Percentiles rank a stretch among this genome's conserved stretches.
Conservation (phyloP, 2,888 invertebrate species). For the Acronicta leporina region DNA sequence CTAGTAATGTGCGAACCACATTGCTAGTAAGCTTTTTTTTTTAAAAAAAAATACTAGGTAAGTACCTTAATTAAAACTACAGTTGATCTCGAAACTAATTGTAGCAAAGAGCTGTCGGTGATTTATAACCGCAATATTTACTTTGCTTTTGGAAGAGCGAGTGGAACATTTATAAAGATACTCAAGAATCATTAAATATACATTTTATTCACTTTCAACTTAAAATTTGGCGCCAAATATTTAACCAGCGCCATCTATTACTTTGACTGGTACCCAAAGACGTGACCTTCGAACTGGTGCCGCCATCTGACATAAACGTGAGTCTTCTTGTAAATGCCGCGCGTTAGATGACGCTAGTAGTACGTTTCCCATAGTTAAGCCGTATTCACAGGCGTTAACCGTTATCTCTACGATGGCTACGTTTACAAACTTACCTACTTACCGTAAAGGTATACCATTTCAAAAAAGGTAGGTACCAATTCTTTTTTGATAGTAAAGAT, state of each 20-base stretch:
- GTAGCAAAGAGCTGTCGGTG: too few relatives aligned
- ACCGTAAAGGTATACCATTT: constrained; percentile 17
- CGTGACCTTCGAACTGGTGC: constrained; percentile 10
- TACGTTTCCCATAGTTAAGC: constrained; percentile 49
- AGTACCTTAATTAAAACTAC: too few relatives aligned
- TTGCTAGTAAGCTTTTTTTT: too few relatives aligned
- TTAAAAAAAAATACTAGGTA: too few relatives aligned
- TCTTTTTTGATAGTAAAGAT: too few relatives aligned
- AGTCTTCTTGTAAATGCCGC: constrained; percentile 19
- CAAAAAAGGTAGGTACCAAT: too few relatives aligned
- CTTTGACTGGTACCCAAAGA: background rate
- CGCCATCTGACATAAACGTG: constrained; percentile 34
- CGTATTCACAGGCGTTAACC: constrained; percentile 52
- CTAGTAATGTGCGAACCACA: too few relatives aligned
- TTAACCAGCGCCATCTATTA: constrained; percentile 38
- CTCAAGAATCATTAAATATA: too few relatives aligned
- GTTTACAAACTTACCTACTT: constrained; percentile 19
- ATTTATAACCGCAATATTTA: too few relatives aligned
- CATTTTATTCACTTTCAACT: background rate
- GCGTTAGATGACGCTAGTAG: constrained; percentile 52
- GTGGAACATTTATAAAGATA: too few relatives aligned
- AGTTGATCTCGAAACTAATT: too few relatives aligned
- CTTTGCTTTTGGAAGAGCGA: too few relatives aligned
- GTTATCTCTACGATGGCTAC: constrained; percentile 48
- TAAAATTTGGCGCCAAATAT: constrained; percentile 29